Evolutionary conservation across 2,113 vertebrate species (phyloP).

Genomic region (Isichthys henryi): DNA sequence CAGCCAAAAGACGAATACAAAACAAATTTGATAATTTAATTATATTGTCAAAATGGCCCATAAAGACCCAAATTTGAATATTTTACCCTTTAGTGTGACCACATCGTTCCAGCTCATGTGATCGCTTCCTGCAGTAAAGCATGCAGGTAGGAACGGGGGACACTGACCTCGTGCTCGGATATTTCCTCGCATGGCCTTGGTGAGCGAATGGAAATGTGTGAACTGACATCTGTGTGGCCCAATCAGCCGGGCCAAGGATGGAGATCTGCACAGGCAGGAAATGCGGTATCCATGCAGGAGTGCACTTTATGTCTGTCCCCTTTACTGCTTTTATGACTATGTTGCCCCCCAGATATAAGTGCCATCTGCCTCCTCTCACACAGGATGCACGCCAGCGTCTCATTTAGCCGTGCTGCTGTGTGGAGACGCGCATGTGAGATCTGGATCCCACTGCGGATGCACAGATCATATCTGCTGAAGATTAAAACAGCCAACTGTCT

Average conservation of each 20-base stretch:
- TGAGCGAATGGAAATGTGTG: not conserved
- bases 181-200: not conserved
- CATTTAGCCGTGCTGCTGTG: not conserved
- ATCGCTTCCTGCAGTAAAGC: not conserved
- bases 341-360: conserved; percentile 17
- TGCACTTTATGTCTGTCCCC: not conserved
- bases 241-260: conserved; percentile 23
- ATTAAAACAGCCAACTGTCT: not conserved
- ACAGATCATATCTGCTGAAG: not conserved
- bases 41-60: not conserved
- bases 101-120: not conserved
- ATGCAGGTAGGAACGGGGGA: not conserved
- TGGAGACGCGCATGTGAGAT: not conserved
- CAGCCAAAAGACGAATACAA: not conserved
- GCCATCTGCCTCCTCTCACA: conserved; percentile 28
- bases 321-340: not conserved
- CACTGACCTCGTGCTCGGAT: not conserved
- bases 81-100: not conserved
- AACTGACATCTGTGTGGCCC: not conserved
- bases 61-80: not conserved
- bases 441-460: not conserved
- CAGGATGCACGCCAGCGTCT: conserved; percentile 17
- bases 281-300: not conserved
- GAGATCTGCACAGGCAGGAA: conserved; percentile 25
- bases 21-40: not conserved